These are phyloP conservation scores for Malurus alboscapulatus DNA, from an alignment of 2,113 vertebrate genomes.

Conservation along the genomic window DNA sequence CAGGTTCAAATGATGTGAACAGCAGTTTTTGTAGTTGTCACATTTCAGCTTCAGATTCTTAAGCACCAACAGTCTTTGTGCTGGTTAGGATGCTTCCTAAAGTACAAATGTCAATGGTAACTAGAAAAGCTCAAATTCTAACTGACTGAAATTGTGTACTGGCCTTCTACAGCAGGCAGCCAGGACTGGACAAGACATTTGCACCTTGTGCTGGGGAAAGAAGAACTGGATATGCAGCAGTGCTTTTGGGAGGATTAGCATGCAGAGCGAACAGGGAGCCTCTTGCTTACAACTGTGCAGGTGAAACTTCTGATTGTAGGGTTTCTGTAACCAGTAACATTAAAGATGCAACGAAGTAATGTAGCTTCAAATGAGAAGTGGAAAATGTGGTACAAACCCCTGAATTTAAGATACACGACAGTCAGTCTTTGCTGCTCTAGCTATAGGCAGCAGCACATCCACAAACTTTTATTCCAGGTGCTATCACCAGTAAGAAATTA, in stretches of 20 bases:
- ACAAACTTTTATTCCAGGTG: not conserved
- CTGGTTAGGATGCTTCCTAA: not conserved
- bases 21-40: not conserved
- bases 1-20: not conserved
- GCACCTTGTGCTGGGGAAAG: not conserved
- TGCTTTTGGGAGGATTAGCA: not conserved
- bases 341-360: not conserved
- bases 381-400: not conserved
- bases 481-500: not conserved
- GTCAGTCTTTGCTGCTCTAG: not conserved
- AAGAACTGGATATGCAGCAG: not conserved
- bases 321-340: not conserved
- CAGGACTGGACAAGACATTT: not conserved
- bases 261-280: accelerated
- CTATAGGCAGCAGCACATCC: not conserved
- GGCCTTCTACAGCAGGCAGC: not conserved
- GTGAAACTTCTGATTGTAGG: not conserved
- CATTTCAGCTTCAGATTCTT: not conserved
- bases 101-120: not conserved
- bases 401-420: not conserved
- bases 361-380: not conserved
- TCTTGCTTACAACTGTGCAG: not conserved
- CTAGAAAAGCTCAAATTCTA: not conserved
- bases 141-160: not conserved
- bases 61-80: not conserved